These are phyloP conservation scores for Zeugodacus cucurbitae DNA, from an alignment of 1,140 invertebrate genomes.

Conservation along the genomic window DNA sequence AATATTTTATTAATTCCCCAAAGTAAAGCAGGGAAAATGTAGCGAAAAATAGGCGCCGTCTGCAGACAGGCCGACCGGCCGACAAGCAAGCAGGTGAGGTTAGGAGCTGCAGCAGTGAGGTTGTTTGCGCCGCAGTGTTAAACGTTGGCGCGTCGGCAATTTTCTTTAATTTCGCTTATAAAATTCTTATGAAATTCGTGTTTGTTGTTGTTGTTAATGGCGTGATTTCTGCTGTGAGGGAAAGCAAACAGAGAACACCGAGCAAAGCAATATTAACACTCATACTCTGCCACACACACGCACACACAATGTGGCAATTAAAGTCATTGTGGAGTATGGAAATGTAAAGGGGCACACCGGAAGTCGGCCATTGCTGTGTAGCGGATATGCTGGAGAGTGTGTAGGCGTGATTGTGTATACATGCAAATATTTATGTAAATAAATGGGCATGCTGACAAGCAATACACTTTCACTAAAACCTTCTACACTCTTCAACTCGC, in stretches of 20 bases:
- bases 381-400: neutral
- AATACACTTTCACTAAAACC: neutral
- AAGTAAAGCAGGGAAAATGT: neutral
- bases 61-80: neutral
- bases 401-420: neutral
- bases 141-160: neutral
- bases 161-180: conserved; percentile 14
- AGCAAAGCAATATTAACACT: neutral
- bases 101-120: too few relatives aligned
- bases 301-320: neutral
- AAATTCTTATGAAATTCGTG: conserved; percentile 16
- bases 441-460: neutral
- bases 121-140: neutral
- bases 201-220: conserved; percentile 1
- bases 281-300: neutral
- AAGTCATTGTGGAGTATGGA: neutral
- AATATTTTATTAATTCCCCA: neutral
- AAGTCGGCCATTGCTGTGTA: neutral
- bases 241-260: neutral
- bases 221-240: neutral
- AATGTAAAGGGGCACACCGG: neutral
- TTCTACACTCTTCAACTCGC: neutral
- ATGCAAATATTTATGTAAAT: neutral
- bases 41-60: neutral
- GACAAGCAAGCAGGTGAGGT: neutral